These are phyloP conservation scores for Cryptus viduatorius DNA, from an alignment of 2,888 invertebrate genomes.

Conservation along the genomic window DNA sequence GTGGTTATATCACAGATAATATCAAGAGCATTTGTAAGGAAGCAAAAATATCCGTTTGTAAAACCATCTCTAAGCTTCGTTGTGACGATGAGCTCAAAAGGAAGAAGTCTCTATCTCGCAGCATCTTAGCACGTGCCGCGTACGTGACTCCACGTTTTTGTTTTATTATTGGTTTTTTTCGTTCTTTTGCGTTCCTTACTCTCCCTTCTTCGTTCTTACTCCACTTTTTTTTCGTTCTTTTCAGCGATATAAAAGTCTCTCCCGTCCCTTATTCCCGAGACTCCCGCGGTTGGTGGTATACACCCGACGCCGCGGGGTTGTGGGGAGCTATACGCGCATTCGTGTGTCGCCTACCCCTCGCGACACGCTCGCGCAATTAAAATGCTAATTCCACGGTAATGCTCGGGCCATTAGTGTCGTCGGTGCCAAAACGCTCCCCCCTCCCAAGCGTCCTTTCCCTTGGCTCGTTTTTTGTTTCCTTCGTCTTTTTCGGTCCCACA, in stretches of 20 bases:
- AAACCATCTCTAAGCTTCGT: background rate
- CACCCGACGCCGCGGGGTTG: constrained; percentile 34
- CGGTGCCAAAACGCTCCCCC: constrained; percentile 61
- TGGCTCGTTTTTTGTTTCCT: background rate
- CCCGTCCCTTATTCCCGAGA: constrained; percentile 53
- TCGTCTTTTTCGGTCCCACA: constrained; percentile 12
- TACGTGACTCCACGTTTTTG: constrained; percentile 7
- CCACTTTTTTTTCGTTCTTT: constrained; percentile 10
- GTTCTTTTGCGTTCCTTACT: background rate
- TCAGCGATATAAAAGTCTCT: constrained; percentile 51
- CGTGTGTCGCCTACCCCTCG: constrained; percentile 48
- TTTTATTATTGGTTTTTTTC: background rate
- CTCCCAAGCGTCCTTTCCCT: constrained; percentile 29
- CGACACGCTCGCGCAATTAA: constrained; percentile 75
- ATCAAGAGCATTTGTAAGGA: background rate
- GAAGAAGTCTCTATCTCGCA: constrained; percentile 39
- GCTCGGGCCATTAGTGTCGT: constrained; percentile 64
- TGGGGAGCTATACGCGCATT: constrained; percentile 26
- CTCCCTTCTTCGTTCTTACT: constrained; percentile 15
- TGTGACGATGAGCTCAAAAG: constrained; percentile 21
- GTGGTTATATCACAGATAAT: background rate
- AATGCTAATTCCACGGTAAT: constrained; percentile 76
- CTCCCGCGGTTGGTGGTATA: constrained; percentile 29
- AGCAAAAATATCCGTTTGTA: background rate
- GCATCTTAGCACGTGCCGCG: constrained; percentile 51